phyloP scores from a whole-genome alignment of 2,888 invertebrate species.

The Trachelus troglodyta region DNA sequence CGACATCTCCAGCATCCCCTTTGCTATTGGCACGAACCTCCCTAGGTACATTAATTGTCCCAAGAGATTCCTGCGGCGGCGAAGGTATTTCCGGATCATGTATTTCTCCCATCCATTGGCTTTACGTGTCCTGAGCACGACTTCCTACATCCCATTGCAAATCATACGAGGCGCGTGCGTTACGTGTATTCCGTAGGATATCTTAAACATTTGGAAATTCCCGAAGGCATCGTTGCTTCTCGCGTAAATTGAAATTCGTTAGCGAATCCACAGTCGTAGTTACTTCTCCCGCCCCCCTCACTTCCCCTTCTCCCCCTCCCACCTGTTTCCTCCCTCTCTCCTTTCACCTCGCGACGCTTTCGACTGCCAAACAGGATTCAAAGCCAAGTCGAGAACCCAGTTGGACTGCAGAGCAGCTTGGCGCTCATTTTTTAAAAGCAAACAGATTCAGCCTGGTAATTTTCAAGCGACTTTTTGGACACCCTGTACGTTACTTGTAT shows the following conservation, averaged over 20 bases:
- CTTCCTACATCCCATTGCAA: not conserved
- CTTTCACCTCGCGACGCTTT: not conserved
- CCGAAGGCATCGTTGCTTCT: not conserved
- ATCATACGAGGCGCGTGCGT: not conserved
- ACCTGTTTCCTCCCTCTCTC: no score
- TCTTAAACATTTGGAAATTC: not conserved
- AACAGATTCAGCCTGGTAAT: not conserved
- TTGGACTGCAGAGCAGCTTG: not conserved
- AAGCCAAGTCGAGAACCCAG: not conserved
- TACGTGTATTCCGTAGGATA: not conserved
- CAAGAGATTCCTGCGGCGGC: not conserved
- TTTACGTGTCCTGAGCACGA: not conserved
- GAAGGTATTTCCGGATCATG: not conserved
- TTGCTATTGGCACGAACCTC: not conserved
- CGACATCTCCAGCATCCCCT: not conserved
- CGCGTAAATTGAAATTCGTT: not conserved
- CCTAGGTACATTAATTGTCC: not conserved
- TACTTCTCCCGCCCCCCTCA: no score
- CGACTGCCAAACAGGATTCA: not conserved
- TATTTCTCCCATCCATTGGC: not conserved
- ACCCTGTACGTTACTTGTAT: not conserved
- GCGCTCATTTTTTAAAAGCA: not conserved
- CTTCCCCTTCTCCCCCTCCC: no score
- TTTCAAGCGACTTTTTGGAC: not conserved
- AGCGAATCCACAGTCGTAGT: no score